Base-by-base conservation (phyloP, 1,140 invertebrate genomes). In the Drosophila repleta region DNA sequence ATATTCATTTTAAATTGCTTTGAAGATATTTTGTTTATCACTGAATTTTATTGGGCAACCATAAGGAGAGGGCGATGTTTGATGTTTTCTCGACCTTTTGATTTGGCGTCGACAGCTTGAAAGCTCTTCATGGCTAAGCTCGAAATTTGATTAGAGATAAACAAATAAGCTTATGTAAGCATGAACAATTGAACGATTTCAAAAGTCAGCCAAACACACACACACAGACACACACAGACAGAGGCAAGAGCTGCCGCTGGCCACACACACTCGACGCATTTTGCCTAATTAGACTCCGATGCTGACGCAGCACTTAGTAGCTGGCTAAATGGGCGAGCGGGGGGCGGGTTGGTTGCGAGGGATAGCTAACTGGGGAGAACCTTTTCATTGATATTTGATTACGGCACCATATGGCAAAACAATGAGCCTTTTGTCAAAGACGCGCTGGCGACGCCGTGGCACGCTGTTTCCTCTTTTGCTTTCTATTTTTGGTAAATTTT, bases 371-470 rank as follows among this genome's bases (percentile, higher is more conserved):
- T 15, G 39, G 13, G 7, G 39, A 3, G 3, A 17, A 11, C 24
- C 49, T 45, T 56, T 77, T 65, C 71, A 74, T 77, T 77, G 74
- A 74, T 77, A 77, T 77, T 77, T 77, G 74, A 77, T 77, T 74
- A 77, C 60, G 20, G 21, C 53, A 17, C 35, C 68, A 65, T 65
- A 64, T 70, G 68, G 52, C 58, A 32, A 63, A 67, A 68, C 74
- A 73, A 74, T 74, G 70, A 57, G 55, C 21, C 74, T 56, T 74
- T 77, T 77, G 70, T 74, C 64, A 76, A 45, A 76, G 69, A 41
- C n/a, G 6, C 26, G n/a, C 3, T 48, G 53, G 37, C 20, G 20
- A 46, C 43, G 43, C 15, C 21, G n/a, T n/a, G 21, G 45, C 45
- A 7, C 29, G 18, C 4, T 39, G 18, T 10, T 39, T 18, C 18